These are phyloP conservation scores for Tamias sibiricus DNA, from an alignment of 2,113 vertebrate genomes.

Conservation along the genomic window DNA sequence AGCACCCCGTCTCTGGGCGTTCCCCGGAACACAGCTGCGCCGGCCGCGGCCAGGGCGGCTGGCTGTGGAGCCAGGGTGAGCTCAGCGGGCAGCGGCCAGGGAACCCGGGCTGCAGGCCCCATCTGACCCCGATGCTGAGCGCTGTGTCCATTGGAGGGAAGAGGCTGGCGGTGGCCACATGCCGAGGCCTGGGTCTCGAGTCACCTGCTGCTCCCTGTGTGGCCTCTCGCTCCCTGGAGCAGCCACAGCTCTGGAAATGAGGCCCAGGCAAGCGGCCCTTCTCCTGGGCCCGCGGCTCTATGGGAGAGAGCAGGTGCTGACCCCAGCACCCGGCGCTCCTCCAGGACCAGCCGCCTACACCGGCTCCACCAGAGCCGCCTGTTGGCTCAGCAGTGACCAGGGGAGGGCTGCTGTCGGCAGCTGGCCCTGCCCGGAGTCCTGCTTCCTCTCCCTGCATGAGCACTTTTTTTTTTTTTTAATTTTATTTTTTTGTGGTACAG, in stretches of 20 bases:
- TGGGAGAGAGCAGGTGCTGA: fast-evolving
- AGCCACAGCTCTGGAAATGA: neutral
- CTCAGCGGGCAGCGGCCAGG: neutral
- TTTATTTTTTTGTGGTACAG: too few relatives aligned
- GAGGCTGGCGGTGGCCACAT: neutral
- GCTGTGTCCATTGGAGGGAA: neutral
- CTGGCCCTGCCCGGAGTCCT: fast-evolving
- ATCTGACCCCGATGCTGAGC: conserved; percentile 29
- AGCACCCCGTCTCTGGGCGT: conserved; percentile 69
- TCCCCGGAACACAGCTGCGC: conserved; percentile 30
- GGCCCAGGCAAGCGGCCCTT: fast-evolving
- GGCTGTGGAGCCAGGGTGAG: neutral
- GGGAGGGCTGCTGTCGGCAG: neutral
- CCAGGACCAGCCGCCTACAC: fast-evolving
- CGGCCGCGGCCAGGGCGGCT: neutral
- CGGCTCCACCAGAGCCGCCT: neutral
- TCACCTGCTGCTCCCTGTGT: neutral
- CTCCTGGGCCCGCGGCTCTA: too few relatives aligned
- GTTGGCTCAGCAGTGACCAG: fast-evolving
- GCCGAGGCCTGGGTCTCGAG: neutral
- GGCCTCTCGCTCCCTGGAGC: neutral
- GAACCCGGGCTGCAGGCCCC: conserved; percentile 1
- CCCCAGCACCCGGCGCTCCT: fast-evolving
- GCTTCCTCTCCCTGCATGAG: fast-evolving
- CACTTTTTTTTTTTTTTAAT: too few relatives aligned